Evolutionary conservation across 2,113 vertebrate genomes (phyloP).

Genomic region (Rhabdornis inornatus): DNA sequence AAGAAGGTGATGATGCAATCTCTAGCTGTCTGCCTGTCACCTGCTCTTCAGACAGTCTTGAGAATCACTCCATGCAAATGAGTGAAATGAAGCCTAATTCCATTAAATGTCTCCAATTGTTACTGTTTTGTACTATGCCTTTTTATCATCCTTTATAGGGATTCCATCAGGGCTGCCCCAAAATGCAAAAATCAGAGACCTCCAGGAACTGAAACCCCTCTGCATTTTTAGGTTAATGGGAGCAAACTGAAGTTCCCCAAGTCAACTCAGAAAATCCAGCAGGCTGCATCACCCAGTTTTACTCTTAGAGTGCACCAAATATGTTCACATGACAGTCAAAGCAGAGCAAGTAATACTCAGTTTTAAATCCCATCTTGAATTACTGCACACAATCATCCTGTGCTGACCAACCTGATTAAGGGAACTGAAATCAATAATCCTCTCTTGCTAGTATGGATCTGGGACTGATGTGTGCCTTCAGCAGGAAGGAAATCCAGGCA

Average conservation of each 20-base stretch:
- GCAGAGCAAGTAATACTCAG: neutral
- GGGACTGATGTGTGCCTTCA: neutral
- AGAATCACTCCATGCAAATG: neutral
- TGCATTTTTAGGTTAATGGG: neutral
- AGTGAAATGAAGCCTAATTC: neutral
- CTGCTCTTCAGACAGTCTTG: neutral
- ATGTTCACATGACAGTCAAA: neutral
- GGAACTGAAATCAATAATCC: neutral
- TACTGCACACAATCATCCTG: neutral
- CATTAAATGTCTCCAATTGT: neutral
- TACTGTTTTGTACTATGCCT: neutral
- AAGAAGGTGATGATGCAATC: neutral
- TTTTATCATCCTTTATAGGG: neutral
- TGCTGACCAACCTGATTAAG: fast-evolving
- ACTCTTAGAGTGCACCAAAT: neutral
- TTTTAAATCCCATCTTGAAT: neutral
- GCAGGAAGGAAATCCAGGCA: neutral
- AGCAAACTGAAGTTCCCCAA: neutral
- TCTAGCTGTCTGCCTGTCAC: neutral
- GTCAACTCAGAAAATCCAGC: neutral
- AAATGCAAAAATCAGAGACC: neutral
- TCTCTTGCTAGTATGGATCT: neutral
- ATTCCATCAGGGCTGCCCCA: neutral
- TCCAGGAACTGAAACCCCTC: neutral
- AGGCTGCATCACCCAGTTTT: neutral